phyloP scores from a whole-genome alignment of 2,797 vertebrate genomes.

The Enteromius radiatus region DNA sequence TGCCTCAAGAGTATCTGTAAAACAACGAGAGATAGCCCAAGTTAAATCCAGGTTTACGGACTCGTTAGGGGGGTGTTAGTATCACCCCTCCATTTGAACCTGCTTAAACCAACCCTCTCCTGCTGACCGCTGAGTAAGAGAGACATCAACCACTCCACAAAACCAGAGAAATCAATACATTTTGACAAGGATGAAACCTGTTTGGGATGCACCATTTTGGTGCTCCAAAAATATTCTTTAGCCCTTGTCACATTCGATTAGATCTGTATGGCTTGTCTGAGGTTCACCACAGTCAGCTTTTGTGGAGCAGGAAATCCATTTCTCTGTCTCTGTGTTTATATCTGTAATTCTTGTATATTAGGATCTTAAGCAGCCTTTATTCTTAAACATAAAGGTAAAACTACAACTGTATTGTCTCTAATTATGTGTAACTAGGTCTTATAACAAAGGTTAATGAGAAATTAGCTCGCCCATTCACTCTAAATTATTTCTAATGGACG shows the following conservation, averaged over 20 bases:
- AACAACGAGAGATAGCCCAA: neutral
- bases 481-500: constrained; percentile 55
- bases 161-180: constrained; percentile 78
- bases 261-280: constrained; percentile 54
- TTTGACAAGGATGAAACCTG: constrained; percentile 81
- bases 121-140: constrained; percentile 69
- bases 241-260: constrained; percentile 71
- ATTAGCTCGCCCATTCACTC: constrained; percentile 51
- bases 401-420: constrained; percentile 24
- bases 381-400: constrained; percentile 41
- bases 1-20: neutral
- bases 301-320: neutral
- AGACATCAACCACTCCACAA: constrained; percentile 77
- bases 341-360: constrained; percentile 3
- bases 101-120: constrained; percentile 53
- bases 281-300: constrained; percentile 60
- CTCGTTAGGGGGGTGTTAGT: constrained; percentile 21
- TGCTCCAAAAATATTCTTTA: constrained; percentile 68
- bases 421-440: constrained; percentile 51
- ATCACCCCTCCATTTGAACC: constrained; percentile 44
- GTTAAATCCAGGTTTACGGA: neutral
- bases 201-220: constrained; percentile 74
- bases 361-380: constrained; percentile 10
- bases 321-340: constrained; percentile 21
- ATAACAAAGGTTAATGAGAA: constrained; percentile 58